phyloP scores from a whole-genome alignment of 2,113 vertebrate genomes.

The Promerops cafer region DNA sequence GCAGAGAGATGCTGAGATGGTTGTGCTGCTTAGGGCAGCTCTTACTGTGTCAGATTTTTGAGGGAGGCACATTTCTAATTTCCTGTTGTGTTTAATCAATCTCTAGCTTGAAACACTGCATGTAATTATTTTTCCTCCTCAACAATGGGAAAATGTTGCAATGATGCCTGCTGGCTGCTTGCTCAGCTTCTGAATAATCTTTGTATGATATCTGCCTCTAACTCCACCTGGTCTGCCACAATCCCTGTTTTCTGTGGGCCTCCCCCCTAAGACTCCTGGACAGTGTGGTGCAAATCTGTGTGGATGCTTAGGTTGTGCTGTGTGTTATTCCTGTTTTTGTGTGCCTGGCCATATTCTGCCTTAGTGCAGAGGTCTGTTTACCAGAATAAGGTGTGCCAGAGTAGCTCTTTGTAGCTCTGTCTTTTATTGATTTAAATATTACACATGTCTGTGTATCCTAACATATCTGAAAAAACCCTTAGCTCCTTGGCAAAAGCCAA shows the following conservation, averaged over 20 bases:
- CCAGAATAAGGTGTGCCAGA: background rate
- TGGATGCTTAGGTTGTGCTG: background rate
- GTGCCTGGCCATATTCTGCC: background rate
- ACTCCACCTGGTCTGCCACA: background rate
- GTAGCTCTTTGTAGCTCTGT: background rate
- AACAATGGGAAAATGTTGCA: background rate
- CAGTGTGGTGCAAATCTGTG: background rate
- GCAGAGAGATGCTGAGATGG: background rate
- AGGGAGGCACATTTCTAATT: background rate
- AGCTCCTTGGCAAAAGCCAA: background rate
- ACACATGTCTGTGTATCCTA: background rate
- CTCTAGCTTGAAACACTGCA: background rate
- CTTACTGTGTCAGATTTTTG: background rate
- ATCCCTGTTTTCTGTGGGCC: background rate
- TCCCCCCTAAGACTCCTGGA: background rate
- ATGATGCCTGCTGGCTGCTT: background rate
- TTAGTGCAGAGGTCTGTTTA: background rate
- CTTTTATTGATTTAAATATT: background rate
- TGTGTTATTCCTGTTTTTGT: background rate
- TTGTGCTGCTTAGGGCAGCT: background rate
- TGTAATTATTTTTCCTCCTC: background rate
- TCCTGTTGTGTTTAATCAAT: slow-evolving; percentile 21
- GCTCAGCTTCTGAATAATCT: background rate
- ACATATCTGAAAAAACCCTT: background rate
- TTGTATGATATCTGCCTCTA: background rate